Evolutionary conservation across 2,797 vertebrate genomes (phyloP), one percentile per base, ranked within the genome.

Genomic region (Crocidura indochinensis): DNA sequence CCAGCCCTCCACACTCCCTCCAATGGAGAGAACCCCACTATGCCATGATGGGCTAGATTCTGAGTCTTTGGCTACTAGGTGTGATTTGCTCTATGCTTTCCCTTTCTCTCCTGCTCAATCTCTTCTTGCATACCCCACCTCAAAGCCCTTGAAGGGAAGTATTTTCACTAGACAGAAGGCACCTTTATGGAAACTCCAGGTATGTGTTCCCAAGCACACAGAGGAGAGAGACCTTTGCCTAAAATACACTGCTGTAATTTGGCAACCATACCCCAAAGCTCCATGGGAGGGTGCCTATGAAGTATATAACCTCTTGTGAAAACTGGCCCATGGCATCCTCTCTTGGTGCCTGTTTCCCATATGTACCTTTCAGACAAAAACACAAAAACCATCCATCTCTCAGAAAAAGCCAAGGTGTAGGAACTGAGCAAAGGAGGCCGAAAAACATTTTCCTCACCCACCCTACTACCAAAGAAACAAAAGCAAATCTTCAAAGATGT

Each of bases 401-500:
- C 88, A 92, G 38, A 91, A 88, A 56, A 24, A 82, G 27, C 72
- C 62, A 29, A 26, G n/a, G 75, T n/a, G 7, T 60, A 80, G 68
- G 38, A 84, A 67, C 10, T 0, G 29, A 6, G 6, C n/a, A 79
- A 29, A 86, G 8, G 72, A 60, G 0, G 31, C 88, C 94, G 91
- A 86, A 78, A 92, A 74, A 62, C 64, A 73, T 92, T 93, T 92
- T 46, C 29, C 19, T 72, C 67, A 44, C 68, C 60, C n/a, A 10
- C 71, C 38, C 67, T 24, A 87, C 64, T 11, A 85, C 62, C 84
- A 94, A 92, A 80, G 81, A 94, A 92, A 94, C 95, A 95, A 93
- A 84, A 76, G 92, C 64, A 91, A 92, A 92, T 89, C 74, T 89
- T 81, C 62, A 62, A 88, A 94, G 78, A 79, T 56, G 44, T n/a